Base-by-base conservation (phyloP, 2,113 vertebrate species). In the Scalopus aquaticus region DNA sequence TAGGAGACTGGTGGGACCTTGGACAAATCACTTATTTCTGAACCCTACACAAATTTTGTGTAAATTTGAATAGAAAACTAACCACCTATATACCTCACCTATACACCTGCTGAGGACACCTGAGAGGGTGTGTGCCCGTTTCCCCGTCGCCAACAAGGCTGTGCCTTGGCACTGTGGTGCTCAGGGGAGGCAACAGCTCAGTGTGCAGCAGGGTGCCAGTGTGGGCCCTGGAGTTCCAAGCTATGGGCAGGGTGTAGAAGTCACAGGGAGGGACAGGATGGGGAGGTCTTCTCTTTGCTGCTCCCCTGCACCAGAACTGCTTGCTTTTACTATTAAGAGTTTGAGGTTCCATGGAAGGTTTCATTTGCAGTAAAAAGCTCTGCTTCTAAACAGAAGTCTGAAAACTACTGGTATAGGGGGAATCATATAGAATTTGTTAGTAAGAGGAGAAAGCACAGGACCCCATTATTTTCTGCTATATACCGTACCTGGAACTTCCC, bases 1-100 rank as follows among this genome's bases (percentile, higher is more conserved):
- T 56, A 83, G 65, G 22, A 51, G n/a, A n/a, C 35, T 10, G n/a
- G 26, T 20, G 35, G 84, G 35, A 83, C 88, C 70, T 89, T 87
- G 86, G 86, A 95, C 91, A 91, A 87, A 95, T 96, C 81, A 76
- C 90, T 95, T 91, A 69, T 96, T 62, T 88, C 44, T 92, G 85
- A 88, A 81, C 30, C 30, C 67, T 72, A 83, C 17, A 7, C 28
- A 81, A 13, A 22, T 26, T 67, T 44, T 44, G 42, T 78, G 30
- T 79, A 70, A 81, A 73, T 49, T 3, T 84, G 35, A 44, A 17
- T 74, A 35, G 64, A 84, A 76, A 92, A 73, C 9, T 3, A 58
- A 15, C 46, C 70, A 78, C 32, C 13, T 84, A 32, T 11, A 6
- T 56, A 54, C 2, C 19, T 77, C 39, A 73, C 3, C n/a, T n/a